Evolutionary conservation across 2,113 vertebrate genomes (phyloP), one percentile per base, ranked within the genome.

Genomic region (Butorides virescens): DNA sequence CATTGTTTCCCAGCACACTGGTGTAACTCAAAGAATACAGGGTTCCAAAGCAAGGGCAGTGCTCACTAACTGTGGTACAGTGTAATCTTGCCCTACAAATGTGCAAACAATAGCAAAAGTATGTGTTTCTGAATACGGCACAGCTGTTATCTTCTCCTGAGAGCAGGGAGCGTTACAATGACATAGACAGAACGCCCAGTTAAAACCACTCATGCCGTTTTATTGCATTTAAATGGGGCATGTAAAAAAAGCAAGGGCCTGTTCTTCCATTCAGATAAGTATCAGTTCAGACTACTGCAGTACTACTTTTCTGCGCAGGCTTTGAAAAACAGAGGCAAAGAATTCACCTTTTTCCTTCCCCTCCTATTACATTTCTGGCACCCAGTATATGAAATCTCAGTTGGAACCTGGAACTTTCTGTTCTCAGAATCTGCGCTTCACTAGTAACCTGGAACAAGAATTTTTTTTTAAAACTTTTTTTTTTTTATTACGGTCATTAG

Each of bases 101-200:
- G 93, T 88, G 96, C 95, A 97, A 91, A 95, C 97, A 97, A 97
- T 85, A 95, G 96, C 96, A 82, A 52, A 95, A 97, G 71, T 92
- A 90, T 73, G 96, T 97, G 97, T 95, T 91, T 92, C 84, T 90
- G 95, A 97, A 95, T 93, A 91, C 59, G 91, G 87, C 87, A 18
- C 96, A 97, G 97, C 97, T 97, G 97, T 90, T 95, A 93, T 82
- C 96, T 91, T 42, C 74, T 92, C 59, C 81, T 27, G 58, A 90
- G 87, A 79, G 96, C 94, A 91, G 81, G 55, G 62, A 96, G 89
- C 84, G 37, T 95, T 96, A 19, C 95, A 76, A n/a, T 90, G 89
- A 79, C 96, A 88, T 16, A 25, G 71, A 78, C 92, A 75, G 88
- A 92, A 89, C 3, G 15, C 67, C 86, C 95, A 88, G 88, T 80